Percentiles rank a stretch among this genome's conserved stretches.
These are phyloP conservation scores for Nylanderia fulva DNA, from an alignment of 1,140 invertebrate species.

Conservation along the genomic window DNA sequence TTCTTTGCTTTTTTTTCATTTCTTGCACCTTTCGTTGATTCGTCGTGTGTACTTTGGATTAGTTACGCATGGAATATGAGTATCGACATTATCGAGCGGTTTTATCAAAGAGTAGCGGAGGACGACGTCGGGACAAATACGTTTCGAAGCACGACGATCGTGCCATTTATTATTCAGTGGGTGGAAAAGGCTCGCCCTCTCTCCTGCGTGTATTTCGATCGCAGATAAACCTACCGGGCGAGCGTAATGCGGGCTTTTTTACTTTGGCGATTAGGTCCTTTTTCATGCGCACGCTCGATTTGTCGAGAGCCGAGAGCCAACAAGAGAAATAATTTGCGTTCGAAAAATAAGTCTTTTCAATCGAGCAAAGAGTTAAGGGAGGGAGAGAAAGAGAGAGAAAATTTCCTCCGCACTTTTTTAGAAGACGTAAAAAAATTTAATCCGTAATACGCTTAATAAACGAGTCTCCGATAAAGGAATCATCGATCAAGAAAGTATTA, in stretches of 20 bases:
- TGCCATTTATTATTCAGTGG: constrained; percentile 72
- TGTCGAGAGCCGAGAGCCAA: constrained; percentile 21
- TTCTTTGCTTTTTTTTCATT: not conserved
- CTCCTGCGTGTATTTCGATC: constrained; percentile 67
- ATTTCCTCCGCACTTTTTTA: not conserved
- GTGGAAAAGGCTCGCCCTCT: constrained; percentile 69
- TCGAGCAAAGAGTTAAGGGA: not conserved
- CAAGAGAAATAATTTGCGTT: constrained; percentile 28
- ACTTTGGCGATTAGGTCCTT: constrained; percentile 74
- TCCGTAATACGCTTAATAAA: not conserved
- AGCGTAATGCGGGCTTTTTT: constrained; percentile 68
- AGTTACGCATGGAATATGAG: constrained; percentile 63
- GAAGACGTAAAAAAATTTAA: not conserved
- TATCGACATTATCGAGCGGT: constrained; percentile 73
- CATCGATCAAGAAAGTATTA: constrained; percentile 8
- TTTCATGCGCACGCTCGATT: constrained; percentile 65
- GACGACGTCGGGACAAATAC: constrained; percentile 71
- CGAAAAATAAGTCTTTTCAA: constrained; percentile 6
- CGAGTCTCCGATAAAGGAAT: not conserved
- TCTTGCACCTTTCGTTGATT: constrained; percentile 21
- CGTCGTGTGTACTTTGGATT: constrained; percentile 38
- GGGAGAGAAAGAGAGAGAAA: not conserved
- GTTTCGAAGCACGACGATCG: constrained; percentile 72
- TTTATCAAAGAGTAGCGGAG: constrained; percentile 67
- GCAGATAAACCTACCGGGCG: constrained; percentile 71